Percentiles rank a stretch among this genome's conserved stretches.
phyloP scores from a whole-genome alignment of 1,140 invertebrate genomes.

The Eulimnadia texana region DNA sequence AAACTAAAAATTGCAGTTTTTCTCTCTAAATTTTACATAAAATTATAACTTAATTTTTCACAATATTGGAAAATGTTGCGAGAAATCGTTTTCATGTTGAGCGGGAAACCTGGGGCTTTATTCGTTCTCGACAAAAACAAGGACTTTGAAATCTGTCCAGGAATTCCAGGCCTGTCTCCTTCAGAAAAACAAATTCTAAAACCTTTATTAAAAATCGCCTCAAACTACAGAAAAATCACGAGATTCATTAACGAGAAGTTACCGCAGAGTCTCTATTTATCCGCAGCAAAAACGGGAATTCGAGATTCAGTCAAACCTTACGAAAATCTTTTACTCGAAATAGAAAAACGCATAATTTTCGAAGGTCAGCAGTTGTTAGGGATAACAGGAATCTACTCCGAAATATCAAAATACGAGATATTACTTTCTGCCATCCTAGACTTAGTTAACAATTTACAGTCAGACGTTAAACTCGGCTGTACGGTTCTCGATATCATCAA shows the following conservation, averaged over 20 bases:
- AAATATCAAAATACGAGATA: not conserved
- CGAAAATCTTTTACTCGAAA: not conserved
- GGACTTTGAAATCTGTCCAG: constrained; percentile 6
- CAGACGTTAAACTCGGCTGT: not conserved
- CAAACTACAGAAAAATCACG: not conserved
- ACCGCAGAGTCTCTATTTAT: not conserved
- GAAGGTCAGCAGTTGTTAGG: not conserved
- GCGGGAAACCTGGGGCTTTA: constrained; percentile 2
- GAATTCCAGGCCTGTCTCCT: not conserved
- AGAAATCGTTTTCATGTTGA: constrained; percentile 6
- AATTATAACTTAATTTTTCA: not conserved
- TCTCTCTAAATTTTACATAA: not conserved
- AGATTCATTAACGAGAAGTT: not conserved
- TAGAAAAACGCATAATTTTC: not conserved
- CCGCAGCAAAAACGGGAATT: not conserved
- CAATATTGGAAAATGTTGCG: constrained; percentile 4
- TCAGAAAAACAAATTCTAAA: constrained; percentile 5
- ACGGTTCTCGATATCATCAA: not conserved
- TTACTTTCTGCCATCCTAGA: not conserved
- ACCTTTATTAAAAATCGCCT: constrained; percentile 5
- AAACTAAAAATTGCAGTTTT: too few relatives aligned
- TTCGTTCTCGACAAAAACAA: not conserved
- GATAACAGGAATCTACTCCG: not conserved
- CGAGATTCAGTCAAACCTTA: not conserved
- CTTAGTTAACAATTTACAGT: not conserved